phyloP scores from a whole-genome alignment of 2,888 invertebrate species.

The Xanthorhoe designata region DNA sequence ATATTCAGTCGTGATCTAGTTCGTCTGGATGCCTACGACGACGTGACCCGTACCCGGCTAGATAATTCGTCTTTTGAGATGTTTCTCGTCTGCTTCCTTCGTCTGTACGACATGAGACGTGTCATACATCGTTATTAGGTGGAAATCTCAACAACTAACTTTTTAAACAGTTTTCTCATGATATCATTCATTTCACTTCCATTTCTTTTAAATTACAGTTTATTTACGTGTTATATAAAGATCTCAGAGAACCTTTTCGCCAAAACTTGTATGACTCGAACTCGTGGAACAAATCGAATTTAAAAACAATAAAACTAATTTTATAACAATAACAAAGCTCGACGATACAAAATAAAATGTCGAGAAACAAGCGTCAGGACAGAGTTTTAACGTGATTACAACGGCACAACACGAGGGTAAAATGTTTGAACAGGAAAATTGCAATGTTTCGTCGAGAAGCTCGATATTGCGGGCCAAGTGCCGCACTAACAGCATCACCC shows the following conservation, averaged over 20 bases:
- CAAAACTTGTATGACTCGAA: background rate
- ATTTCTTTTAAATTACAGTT: background rate
- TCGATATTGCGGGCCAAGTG: conserved; percentile 58
- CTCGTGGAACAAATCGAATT: conserved; percentile 6
- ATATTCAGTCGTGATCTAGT: conserved; percentile 27
- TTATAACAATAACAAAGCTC: conserved; percentile 21
- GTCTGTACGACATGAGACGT: conserved; percentile 5
- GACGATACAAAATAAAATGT: conserved; percentile 47
- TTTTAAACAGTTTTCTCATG: background rate
- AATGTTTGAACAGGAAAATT: conserved; percentile 66
- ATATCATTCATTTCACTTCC: background rate
- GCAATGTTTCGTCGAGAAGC: conserved; percentile 56
- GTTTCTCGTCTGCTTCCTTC: conserved; percentile 8
- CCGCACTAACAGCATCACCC: conserved; percentile 54
- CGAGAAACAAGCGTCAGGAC: conserved; percentile 49
- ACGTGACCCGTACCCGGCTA: conserved; percentile 15
- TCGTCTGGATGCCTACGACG: conserved; percentile 19
- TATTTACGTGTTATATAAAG: background rate
- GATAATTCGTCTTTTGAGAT: conserved; percentile 19
- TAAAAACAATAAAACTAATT: conserved; percentile 19
- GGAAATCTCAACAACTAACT: conserved; percentile 1
- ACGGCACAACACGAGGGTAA: conserved; percentile 58
- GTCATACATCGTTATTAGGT: conserved; percentile 16
- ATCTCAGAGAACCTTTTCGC: background rate
- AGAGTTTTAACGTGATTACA: conserved; percentile 62